Conservation (phyloP, 1,140 invertebrate species). For the Aradophagus sp. region DNA sequence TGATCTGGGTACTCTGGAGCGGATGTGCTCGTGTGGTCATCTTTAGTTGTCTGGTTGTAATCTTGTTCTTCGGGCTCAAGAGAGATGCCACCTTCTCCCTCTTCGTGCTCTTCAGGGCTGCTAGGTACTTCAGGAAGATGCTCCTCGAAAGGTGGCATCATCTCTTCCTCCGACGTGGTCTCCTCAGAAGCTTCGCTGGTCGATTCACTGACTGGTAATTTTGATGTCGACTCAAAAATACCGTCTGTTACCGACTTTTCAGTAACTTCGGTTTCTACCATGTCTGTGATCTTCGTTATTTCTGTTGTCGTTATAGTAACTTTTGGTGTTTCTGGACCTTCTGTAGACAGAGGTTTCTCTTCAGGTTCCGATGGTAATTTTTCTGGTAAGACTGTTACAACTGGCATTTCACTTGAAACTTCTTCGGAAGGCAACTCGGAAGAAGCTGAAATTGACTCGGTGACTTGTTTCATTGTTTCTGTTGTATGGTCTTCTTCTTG, state of each 20-base stretch:
- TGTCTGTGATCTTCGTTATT: neutral
- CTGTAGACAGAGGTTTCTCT: conserved; percentile 17
- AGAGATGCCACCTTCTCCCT: conserved; percentile 45
- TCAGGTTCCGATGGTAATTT: conserved; percentile 14
- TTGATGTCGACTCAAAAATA: conserved; percentile 23
- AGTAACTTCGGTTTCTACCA: conserved; percentile 33
- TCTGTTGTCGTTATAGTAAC: too few species aligned
- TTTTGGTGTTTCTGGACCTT: conserved; percentile 47
- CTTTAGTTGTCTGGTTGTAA: conserved; percentile 40
- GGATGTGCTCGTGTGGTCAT: conserved; percentile 27
- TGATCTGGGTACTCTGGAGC: conserved; percentile 65
- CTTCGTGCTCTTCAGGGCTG: conserved; percentile 46
- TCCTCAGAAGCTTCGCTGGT: conserved; percentile 40
- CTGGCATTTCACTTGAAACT: conserved; percentile 17
- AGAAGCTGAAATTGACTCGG: conserved; percentile 4
- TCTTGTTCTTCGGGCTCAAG: conserved; percentile 50
- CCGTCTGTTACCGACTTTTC: conserved; percentile 38
- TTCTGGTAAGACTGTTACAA: conserved; percentile 4
- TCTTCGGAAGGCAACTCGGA: too few species aligned
- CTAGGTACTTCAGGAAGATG: conserved; percentile 47
- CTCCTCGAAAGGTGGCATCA: conserved; percentile 40
- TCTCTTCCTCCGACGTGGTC: conserved; percentile 49
- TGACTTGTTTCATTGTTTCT: neutral
- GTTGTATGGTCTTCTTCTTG: conserved; percentile 19
- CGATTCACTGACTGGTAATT: conserved; percentile 18